Percentiles rank a stretch among this genome's conserved stretches.
phyloP scores from a whole-genome alignment of 2,888 invertebrate genomes.

The Tetragnatha montana region DNA sequence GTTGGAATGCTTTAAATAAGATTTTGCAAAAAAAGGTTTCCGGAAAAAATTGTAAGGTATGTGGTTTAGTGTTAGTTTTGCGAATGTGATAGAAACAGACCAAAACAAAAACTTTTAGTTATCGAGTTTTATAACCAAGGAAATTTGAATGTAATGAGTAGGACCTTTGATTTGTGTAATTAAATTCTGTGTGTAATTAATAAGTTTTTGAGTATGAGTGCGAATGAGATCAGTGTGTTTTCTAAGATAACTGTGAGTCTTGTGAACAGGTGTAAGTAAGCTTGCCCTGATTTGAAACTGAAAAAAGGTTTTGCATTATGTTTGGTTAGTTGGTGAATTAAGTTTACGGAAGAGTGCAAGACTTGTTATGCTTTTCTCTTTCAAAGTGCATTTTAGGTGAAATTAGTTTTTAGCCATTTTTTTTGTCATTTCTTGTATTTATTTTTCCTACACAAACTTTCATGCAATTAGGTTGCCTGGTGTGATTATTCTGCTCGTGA shows the following conservation, averaged over 20 bases:
- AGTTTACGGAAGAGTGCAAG: neutral
- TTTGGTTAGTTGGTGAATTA: neutral
- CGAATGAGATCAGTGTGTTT: slow-evolving; percentile 63
- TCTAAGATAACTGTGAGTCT: slow-evolving; percentile 60
- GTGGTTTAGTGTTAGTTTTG: slow-evolving; percentile 24
- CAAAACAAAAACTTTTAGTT: slow-evolving; percentile 31
- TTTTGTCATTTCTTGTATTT: neutral
- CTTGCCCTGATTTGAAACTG: neutral
- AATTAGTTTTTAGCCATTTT: neutral
- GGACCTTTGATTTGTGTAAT: slow-evolving; percentile 49
- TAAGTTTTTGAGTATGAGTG: slow-evolving; percentile 36
- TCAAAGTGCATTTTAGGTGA: neutral
- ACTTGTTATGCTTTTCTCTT: neutral
- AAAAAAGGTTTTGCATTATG: neutral
- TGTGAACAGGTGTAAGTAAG: slow-evolving; percentile 35
- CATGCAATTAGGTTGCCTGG: neutral
- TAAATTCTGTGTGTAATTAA: slow-evolving; percentile 51
- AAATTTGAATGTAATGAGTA: slow-evolving; percentile 46
- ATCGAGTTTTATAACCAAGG: slow-evolving; percentile 20
- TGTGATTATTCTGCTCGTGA: neutral
- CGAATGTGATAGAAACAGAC: slow-evolving; percentile 49
- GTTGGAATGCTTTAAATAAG: neutral
- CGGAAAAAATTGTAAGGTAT: neutral
- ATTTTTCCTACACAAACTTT: neutral
- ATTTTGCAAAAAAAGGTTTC: slow-evolving; percentile 2